Conservation (phyloP, 1,140 invertebrate species). For the Hydropsyche tenuis region DNA sequence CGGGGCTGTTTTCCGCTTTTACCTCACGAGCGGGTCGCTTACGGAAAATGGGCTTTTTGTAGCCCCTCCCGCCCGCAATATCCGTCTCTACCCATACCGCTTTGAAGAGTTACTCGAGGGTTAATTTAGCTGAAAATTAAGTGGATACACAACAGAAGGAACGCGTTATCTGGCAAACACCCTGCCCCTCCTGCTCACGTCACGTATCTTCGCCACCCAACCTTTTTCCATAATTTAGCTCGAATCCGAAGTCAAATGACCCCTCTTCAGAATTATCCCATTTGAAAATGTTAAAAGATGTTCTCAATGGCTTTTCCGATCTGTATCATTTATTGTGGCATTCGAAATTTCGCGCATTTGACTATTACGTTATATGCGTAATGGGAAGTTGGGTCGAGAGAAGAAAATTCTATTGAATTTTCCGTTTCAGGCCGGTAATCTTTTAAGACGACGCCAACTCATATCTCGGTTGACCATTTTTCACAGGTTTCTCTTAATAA, state of each 20-base stretch:
- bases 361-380: too few species aligned
- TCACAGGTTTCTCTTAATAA: slow-evolving; percentile 1
- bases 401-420: too few species aligned
- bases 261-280: too few species aligned
- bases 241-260: not conserved
- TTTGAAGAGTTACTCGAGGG: slow-evolving; percentile 43
- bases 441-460: not conserved
- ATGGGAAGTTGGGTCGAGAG: too few species aligned
- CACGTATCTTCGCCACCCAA: slow-evolving; percentile 21
- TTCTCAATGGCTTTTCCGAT: too few species aligned
- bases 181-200: not conserved
- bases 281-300: too few species aligned
- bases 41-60: slow-evolving; percentile 10
- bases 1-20: slow-evolving; percentile 4
- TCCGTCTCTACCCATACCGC: not conserved
- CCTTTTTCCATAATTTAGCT: slow-evolving; percentile 30
- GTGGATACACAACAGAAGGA: slow-evolving; percentile 36
- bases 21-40: slow-evolving; percentile 1
- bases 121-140: slow-evolving; percentile 45
- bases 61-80: slow-evolving; percentile 15
- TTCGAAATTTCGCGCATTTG: too few species aligned
- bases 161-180: slow-evolving; percentile 20
- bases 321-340: too few species aligned
- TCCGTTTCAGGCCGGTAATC: too few species aligned
- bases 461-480: not conserved